Conservation (phyloP, 2,113 vertebrate species). For the Empidonax alnorum region DNA sequence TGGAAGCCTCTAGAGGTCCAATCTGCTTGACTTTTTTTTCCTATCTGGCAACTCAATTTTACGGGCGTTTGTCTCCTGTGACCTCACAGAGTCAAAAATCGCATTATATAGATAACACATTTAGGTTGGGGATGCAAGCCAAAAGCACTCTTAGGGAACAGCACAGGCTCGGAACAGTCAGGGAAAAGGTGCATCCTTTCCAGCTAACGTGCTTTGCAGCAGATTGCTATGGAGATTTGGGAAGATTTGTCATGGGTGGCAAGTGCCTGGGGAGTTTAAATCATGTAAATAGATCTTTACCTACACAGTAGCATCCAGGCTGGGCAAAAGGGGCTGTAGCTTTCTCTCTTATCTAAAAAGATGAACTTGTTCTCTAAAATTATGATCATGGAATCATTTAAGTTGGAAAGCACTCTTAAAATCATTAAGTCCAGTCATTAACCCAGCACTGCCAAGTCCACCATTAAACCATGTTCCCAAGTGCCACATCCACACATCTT, state of each 20-base stretch:
- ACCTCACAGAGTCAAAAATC: neutral
- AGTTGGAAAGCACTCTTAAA: neutral
- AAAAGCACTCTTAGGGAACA: neutral
- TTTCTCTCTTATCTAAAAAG: neutral
- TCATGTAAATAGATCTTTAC: neutral
- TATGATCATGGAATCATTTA: neutral
- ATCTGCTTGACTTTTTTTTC: neutral
- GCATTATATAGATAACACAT: neutral
- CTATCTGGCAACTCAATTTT: neutral
- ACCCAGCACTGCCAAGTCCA: neutral
- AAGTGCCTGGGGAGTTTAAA: neutral
- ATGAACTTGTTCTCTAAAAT: neutral
- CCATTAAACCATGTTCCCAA: neutral
- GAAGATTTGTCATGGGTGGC: neutral
- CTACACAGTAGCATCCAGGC: neutral
- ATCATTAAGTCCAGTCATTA: neutral
- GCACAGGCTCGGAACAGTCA: neutral
- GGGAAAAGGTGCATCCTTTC: neutral
- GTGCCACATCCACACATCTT: neutral
- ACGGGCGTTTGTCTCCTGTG: neutral
- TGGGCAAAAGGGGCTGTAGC: neutral
- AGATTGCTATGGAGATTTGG: constrained; percentile 5
- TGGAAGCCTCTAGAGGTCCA: neutral
- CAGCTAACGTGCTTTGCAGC: neutral
- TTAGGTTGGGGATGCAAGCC: neutral